Base-by-base conservation (phyloP, 92 coral and sea anemone species). In the Actinostola sp. region DNA sequence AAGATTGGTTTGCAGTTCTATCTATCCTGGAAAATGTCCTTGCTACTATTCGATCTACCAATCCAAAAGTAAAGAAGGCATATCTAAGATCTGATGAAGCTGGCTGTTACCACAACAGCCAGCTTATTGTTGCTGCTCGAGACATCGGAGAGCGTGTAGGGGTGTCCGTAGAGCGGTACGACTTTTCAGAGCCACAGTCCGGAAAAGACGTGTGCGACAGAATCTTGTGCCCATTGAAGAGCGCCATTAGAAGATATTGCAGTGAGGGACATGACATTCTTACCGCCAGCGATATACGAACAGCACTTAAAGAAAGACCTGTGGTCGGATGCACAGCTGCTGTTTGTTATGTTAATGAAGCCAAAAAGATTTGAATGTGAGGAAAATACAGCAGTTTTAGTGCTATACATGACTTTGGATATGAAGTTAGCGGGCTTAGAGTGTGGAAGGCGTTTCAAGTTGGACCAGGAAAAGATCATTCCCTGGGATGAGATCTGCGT, bases 251-350 rank as follows among this genome's bases (percentile, higher is more conserved):
- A 58, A 41, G 64, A 1, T 78, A 39, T 49, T 82, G 89, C 39
- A 68, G 79, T 64, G 83, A 84, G 61, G 92, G 86, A n/a, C 39
- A 84, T 72, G 72, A 83, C 26, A 76, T 75, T 41, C 63, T 68
- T 30, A 61, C 73, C 45, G 81, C 84, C 26, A 61, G 49, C 8
- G 83, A 83, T 48, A 83, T 77, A 77, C 75, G 65, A 20, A 76
- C 78, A 19, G 86, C 92, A 21, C 75, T 88, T 15, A 52, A 45
- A n/a, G 71, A 75, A 65, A 63, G 84, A 25, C 89, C 72, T 26
- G 86, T 83, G 16, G 67, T 23, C 59, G 89, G 86, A 35, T 75
- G 78, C 26, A 74, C 93, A 30, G 86, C 93, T 48, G 65, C 84
- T 1, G 81, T 84, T 23, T 83, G 87, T 69, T 32, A 60, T 29